Percentiles rank a stretch among this genome's conserved stretches.
Conservation (phyloP, 2,888 invertebrate genomes). For the Eupithecia insigniata region DNA sequence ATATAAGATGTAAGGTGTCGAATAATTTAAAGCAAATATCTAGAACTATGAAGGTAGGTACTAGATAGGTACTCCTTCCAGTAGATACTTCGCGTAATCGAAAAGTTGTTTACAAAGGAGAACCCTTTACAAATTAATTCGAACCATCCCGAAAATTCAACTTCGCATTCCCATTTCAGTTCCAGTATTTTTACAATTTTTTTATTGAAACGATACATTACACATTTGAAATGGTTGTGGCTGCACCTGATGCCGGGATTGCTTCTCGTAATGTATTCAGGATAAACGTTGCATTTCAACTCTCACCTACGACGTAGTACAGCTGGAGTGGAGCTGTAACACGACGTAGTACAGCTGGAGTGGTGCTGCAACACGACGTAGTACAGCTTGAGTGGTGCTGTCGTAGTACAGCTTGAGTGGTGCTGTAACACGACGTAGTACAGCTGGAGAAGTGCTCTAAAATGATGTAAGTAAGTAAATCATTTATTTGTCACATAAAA, state of each 20-base stretch:
- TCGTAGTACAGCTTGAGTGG: too few relatives aligned
- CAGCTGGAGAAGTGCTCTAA: too few relatives aligned
- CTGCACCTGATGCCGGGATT: constrained; percentile 66
- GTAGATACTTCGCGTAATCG: not conserved
- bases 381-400: too few relatives aligned
- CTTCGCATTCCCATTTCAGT: constrained; percentile 5
- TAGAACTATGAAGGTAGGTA: too few relatives aligned
- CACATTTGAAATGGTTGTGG: constrained; percentile 53
- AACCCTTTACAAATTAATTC: constrained; percentile 11
- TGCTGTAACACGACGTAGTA: too few relatives aligned
- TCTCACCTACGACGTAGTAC: constrained; percentile 43
- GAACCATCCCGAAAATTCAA: constrained; percentile 17
- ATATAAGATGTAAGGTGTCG: not conserved
- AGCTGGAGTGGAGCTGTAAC: not conserved
- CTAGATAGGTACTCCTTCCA: not conserved
- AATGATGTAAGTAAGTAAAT: too few relatives aligned
- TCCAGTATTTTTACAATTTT: constrained; percentile 50
- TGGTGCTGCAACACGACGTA: too few relatives aligned
- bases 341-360: too few relatives aligned
- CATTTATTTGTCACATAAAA: too few relatives aligned
- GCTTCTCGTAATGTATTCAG: constrained; percentile 66
- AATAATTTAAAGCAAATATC: not conserved
- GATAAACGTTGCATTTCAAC: constrained; percentile 52
- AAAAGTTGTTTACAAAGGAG: constrained; percentile 2
- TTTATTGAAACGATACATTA: constrained; percentile 70